phyloP scores from a whole-genome alignment of 2,888 invertebrate species.

The Melanophora roralis region DNA sequence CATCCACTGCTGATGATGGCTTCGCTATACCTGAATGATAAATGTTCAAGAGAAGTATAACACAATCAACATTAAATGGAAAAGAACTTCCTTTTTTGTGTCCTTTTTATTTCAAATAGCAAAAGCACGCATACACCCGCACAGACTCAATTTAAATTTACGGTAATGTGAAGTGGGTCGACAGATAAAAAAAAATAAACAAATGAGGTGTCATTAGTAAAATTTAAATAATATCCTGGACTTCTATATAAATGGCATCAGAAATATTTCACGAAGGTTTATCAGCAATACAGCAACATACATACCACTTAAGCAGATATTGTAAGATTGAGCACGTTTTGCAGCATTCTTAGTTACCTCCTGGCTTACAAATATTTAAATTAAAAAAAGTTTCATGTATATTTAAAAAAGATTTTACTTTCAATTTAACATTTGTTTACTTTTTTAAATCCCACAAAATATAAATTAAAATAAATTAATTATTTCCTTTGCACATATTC shows the following conservation, averaged over 20 bases:
- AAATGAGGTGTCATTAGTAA: slow-evolving; percentile 53
- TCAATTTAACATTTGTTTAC: too few species aligned
- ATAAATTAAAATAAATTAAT: too few species aligned
- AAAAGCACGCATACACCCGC: background rate
- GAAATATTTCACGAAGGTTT: background rate
- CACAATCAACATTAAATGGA: background rate
- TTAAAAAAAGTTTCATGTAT: too few species aligned
- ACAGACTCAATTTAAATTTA: too few species aligned
- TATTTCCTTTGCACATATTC: too few species aligned
- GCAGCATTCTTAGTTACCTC: too few species aligned
- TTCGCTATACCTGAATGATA: slow-evolving; percentile 32
- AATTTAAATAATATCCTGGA: slow-evolving; percentile 50
- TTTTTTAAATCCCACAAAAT: too few species aligned
- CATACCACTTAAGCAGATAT: too few species aligned
- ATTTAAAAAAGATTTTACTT: too few species aligned
- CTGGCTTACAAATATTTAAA: too few species aligned
- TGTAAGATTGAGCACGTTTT: too few species aligned
- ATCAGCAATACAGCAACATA: background rate
- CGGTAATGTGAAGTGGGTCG: too few species aligned
- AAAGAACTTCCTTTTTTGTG: background rate
- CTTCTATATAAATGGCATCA: slow-evolving; percentile 42
- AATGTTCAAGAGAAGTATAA: slow-evolving; percentile 36
- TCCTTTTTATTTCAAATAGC: background rate
- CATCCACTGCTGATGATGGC: slow-evolving; percentile 1
- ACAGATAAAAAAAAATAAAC: slow-evolving; percentile 13